Base-by-base conservation (phyloP, 1,140 invertebrate species). In the Pentalonia nigronervosa region DNA sequence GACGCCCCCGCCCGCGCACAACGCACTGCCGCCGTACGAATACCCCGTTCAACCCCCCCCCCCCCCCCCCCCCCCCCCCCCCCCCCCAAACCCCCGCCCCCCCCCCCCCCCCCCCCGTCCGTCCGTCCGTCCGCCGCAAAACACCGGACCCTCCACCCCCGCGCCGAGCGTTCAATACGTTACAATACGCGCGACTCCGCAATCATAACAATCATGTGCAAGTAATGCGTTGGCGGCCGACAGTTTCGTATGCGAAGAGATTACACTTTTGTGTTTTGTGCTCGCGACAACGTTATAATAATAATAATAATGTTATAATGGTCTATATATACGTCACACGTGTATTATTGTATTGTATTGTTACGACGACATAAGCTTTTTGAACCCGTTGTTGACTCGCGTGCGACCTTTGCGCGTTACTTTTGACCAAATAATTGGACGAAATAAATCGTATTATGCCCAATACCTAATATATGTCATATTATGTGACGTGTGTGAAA, bases 391-490 rank as follows among this genome's bases (percentile, higher is more conserved):
- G 36, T 84, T 11, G n/a, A 36, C 34, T 36, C 8, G 34, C 17
- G 41, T 84, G 41, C 41, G 83, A 84, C 34, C 83, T 53, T 53
- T 53, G 50, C 21, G 41, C 41, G 50, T 53, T 53, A 53, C 50
- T 20, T 53, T 53, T 23, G 20, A 20, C 50, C 21, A 45, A 41
- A 41, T 84, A 67, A 67, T 67, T 67, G 60, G 60, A n/a, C 30
- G 60, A 67, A 67, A n/a, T 67, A 76, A n/a, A 76, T 76, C 60
- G 60, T n/a, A 76, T 76, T 76, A 76, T 14, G n/a, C n/a, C n/a
- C n/a, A n/a, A 41, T 41, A 41, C 41, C 1, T 41, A 41, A n/a
- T 4, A 17, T n/a, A 7, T 17, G 60, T 20, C 30, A 76, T 76
- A 53, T 53, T 41, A 7, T 53, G 23, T 53, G 0, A 7, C n/a